phyloP scores from a whole-genome alignment of 2,797 vertebrate species.

The Pipistrellus kuhlii region DNA sequence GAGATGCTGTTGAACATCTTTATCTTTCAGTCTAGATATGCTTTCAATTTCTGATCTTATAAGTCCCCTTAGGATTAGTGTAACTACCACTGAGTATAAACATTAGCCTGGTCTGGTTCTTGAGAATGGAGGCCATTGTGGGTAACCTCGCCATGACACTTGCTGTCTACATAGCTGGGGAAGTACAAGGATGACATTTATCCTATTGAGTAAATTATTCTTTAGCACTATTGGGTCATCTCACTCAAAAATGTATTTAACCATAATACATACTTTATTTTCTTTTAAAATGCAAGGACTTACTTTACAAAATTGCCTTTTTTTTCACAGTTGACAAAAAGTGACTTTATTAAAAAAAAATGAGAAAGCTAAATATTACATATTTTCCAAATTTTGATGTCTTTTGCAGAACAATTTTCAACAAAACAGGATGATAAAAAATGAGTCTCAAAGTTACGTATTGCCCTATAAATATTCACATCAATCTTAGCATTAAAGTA shows the following conservation, averaged over 20 bases:
- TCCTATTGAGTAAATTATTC: constrained; percentile 13
- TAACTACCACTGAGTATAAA: background rate
- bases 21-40: background rate
- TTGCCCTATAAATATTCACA: background rate
- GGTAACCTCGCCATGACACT: background rate
- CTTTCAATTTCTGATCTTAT: constrained; percentile 41
- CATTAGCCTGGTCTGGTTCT: background rate
- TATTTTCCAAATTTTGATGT: constrained; percentile 36
- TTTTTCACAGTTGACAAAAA: background rate
- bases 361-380: background rate
- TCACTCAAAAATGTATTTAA: constrained; percentile 32
- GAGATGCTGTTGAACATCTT: background rate
- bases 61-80: background rate
- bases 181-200: constrained; percentile 6
- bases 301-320: background rate
- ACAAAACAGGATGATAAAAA: background rate
- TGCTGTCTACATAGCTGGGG: background rate
- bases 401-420: background rate
- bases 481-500: background rate
- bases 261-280: background rate
- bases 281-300: constrained; percentile 15
- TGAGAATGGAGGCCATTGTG: constrained; percentile 23
- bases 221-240: background rate
- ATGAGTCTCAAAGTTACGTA: background rate
- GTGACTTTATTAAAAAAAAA: background rate